Conservation (phyloP, 2,113 vertebrate species). For the Mustela nigripes region DNA sequence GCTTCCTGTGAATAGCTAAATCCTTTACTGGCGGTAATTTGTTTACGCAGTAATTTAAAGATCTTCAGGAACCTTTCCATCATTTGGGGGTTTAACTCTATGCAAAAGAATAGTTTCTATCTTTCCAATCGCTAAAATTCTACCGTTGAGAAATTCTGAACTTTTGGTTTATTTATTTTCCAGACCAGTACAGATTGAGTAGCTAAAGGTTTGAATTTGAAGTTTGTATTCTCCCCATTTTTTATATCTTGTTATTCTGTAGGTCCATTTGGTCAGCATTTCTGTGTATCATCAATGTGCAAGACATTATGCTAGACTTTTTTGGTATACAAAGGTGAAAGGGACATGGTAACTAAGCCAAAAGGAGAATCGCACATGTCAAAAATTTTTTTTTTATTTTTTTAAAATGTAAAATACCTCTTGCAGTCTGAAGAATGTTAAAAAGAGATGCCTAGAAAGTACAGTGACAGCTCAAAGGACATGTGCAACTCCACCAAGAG, state of each 20-base stretch:
- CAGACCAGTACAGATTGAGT: neutral
- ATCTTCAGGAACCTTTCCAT: constrained; percentile 42
- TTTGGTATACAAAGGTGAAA: neutral
- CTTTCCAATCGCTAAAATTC: neutral
- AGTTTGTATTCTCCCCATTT: neutral
- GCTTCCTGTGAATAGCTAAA: constrained; percentile 62
- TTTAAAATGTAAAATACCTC: neutral
- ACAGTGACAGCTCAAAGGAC: neutral
- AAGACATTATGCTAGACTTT: neutral
- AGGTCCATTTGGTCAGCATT: neutral
- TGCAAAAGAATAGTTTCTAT: constrained; percentile 20
- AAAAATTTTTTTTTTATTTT: no score
- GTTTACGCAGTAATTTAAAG: constrained; percentile 58
- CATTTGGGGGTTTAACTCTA: constrained; percentile 21
- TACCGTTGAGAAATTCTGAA: neutral
- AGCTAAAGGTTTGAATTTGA: neutral
- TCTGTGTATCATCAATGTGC: neutral
- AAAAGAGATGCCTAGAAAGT: neutral
- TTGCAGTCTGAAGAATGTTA: neutral
- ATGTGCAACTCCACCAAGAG: neutral
- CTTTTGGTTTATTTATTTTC: neutral
- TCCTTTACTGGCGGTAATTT: constrained; percentile 17
- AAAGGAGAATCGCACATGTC: neutral
- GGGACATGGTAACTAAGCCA: neutral
- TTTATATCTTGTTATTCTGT: neutral